Conservation (phyloP, 2,113 vertebrate species). For the Coptodon bakossiorum region DNA sequence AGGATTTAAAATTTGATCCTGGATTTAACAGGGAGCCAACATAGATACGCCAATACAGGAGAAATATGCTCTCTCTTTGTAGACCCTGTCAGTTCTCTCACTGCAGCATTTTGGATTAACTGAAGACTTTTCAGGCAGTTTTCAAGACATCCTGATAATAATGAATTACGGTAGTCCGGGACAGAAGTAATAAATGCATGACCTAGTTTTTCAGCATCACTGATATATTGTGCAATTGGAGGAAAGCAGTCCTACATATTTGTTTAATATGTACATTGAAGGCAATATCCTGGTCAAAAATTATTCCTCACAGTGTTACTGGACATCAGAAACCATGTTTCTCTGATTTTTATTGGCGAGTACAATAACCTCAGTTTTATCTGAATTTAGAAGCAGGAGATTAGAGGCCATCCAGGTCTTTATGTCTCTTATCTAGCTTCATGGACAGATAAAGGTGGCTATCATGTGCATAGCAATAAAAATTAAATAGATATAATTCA, state of each 20-base stretch:
- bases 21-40: background rate
- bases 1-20: no score
- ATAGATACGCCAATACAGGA: background rate
- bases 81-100: background rate
- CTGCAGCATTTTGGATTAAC: background rate
- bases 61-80: background rate
- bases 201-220: background rate
- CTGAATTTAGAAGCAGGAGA: background rate
- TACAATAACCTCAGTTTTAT: background rate
- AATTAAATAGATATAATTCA: background rate
- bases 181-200: background rate
- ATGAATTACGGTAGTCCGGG: background rate
- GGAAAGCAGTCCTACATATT: background rate
- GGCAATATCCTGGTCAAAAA: background rate
- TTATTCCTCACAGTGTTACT: background rate
- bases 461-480: background rate
- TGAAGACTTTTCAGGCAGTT: background rate
- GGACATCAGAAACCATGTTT: background rate
- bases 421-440: background rate
- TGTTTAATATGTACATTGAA: background rate
- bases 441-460: background rate
- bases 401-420: background rate
- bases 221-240: background rate
- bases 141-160: background rate
- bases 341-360: background rate